Evolutionary conservation across 2,113 vertebrate species (phyloP).

Genomic region (Sinosuthora webbiana): DNA sequence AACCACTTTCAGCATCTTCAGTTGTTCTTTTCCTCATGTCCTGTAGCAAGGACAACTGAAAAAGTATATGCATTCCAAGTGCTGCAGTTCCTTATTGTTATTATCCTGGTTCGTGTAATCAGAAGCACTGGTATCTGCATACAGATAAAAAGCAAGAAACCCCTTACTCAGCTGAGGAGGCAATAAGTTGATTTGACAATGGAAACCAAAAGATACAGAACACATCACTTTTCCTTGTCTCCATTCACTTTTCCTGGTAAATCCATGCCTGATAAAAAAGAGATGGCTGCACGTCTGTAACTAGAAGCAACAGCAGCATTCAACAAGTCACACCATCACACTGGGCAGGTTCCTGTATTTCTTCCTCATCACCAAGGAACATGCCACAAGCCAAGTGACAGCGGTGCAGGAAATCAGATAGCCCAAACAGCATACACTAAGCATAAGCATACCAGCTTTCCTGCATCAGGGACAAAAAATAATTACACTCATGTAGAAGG

Average conservation of each 20-base stretch:
- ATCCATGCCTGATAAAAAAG: background rate
- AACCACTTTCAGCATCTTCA: background rate
- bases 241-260: background rate
- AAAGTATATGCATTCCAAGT: background rate
- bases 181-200: background rate
- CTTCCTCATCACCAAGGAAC: background rate
- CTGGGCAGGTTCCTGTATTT: background rate
- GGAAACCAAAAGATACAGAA: background rate
- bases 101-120: background rate
- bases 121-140: background rate
- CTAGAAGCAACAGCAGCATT: background rate
- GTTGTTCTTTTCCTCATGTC: background rate
- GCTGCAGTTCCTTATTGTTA: background rate
- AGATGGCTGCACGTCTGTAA: background rate
- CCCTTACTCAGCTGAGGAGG: background rate
- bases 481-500: background rate
- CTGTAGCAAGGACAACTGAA: background rate
- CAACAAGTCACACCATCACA: background rate
- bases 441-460: background rate
- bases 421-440: background rate
- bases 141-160: background rate
- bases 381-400: background rate
- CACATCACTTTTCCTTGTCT: fast-evolving
- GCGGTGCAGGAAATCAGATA: background rate
- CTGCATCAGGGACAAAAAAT: background rate